Percentiles rank a stretch among this genome's conserved stretches.
Conservation (phyloP, 2,797 vertebrate genomes). For the Momotus momota region DNA sequence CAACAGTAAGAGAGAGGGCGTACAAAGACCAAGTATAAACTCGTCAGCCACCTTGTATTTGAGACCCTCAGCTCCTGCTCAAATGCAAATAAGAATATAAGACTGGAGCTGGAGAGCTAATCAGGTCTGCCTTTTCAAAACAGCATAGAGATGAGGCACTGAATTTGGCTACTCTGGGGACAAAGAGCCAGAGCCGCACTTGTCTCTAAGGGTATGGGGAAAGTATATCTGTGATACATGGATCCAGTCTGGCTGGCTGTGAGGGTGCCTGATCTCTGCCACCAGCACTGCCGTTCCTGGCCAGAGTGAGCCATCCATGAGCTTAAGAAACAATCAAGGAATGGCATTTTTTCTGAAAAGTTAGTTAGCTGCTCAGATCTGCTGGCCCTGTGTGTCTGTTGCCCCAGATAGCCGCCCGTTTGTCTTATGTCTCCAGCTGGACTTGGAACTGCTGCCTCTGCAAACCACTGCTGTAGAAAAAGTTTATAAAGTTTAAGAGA, state of each 20-base stretch:
- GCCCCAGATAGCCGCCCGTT: not conserved
- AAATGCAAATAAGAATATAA: not conserved
- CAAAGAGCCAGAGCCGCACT: not conserved
- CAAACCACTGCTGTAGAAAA: not conserved
- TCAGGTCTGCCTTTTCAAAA: not conserved
- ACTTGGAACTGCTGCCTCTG: not conserved
- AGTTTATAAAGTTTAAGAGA: not conserved
- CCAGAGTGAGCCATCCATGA: not conserved
- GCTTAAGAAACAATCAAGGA: not conserved
- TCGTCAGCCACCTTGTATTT: not conserved
- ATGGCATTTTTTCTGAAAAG: not conserved
- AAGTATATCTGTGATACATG: fast-evolving
- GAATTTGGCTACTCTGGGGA: not conserved
- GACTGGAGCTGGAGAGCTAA: not conserved
- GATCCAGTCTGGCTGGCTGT: not conserved
- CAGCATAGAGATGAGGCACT: not conserved
- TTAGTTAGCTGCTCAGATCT: not conserved
- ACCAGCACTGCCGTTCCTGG: not conserved
- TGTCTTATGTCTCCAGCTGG: not conserved
- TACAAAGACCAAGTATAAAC: not conserved
- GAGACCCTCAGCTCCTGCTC: not conserved
- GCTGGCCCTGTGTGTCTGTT: fast-evolving
- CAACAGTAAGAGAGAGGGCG: not conserved
- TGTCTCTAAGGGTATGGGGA: fast-evolving
- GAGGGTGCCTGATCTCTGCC: not conserved